Evolutionary conservation across 1,140 invertebrate genomes (phyloP), one percentile per base, ranked within the genome.

Genomic region (Eumeta japonica): DNA sequence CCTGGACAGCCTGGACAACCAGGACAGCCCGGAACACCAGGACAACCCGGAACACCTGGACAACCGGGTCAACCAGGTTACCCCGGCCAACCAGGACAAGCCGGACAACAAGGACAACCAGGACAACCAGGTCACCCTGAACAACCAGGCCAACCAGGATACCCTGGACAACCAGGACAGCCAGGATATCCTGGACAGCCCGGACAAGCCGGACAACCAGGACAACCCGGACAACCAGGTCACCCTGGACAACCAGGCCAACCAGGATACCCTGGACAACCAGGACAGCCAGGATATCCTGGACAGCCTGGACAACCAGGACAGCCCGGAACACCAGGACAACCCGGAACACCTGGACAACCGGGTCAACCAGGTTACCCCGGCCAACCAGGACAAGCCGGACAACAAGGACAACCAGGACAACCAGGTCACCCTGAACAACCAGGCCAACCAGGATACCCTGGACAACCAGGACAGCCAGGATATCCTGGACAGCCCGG

Each of bases 241-340:
- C 16, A 35, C 9, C 41, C 44, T 35, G 43, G 46, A 10, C 11
- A 24, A 1, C 39, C 43, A 40, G 46, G 39, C 43, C 35, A 43
- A 41, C 48, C 54, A 33, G 43, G 52, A 28, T 40, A 46, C 16
- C 50, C 55, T 11, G 54, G 55, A 13, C 24, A 50, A 20, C 55
- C 62, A 28, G 53, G 47, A 10, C 19, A 46, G 10, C 55, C 48
- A 33, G 53, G 46, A 9, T 3, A 33, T 1, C 38, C 20, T 15
- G 10, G 41, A 30, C 10, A 10, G 17, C 1, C 7, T 10, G 32
- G 29, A 31, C 35, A 32, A 13, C 39, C 42, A 3, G 48, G 46
- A 14, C 32, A 29, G 3, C 39, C 50, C 10, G 46, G 46, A 32
- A 11, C 14, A 10, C 46, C 50, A 30, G 51, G 50, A 37, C n/a